Base-by-base conservation (phyloP, 2,888 invertebrate species). In the Leptogaster cylindrica region DNA sequence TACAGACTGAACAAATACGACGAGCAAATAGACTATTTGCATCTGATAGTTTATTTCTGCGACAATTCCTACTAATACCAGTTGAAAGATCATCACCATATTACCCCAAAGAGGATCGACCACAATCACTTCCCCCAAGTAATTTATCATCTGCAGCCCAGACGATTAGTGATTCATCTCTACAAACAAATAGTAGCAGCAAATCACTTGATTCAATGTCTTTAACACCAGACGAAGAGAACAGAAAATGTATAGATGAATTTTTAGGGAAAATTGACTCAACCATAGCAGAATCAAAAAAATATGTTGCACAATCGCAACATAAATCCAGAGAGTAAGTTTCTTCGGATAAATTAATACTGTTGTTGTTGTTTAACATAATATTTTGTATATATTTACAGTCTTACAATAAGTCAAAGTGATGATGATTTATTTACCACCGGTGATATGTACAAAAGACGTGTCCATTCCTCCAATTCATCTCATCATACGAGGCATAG, bases 1-100 rank as follows among this genome's bases (percentile, higher is more conserved):
- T 86, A 63, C 83, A 96, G 96, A 95, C 93, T 80, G 96, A 96
- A 84, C 93, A 94, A 82, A 92, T 97, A 77, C 88, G 95, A 75
- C 86, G 95, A 76, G 91, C 89, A 67, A 97, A 97, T 82, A 89
- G 92, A 75, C 84, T 97, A 70, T 97, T 94, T 86, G 93, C 95
- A 31, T 89, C 93, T 65, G 96, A 97, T 81, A 95, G 95, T 84
- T 86, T 96, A 79, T 95, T 95, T 84, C 85, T 96, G 76, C 87
- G 94, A 73, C 93, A 95, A 80, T 89, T 88, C 82, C 84, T 97
- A 74, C 84, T 95, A 78, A 92, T 97, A 78, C 96, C 96, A 66
- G 86, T 89, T 70, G 86, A 87, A 71, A 85, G 85, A 78, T 87
- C 88, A 74, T 87, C 85, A 70, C 85, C 84, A 74, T 86, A 84